Evolutionary conservation across 2,888 invertebrate genomes (phyloP), one percentile per base, ranked within the genome.

Genomic region (Sepioteuthis lessoniana): DNA sequence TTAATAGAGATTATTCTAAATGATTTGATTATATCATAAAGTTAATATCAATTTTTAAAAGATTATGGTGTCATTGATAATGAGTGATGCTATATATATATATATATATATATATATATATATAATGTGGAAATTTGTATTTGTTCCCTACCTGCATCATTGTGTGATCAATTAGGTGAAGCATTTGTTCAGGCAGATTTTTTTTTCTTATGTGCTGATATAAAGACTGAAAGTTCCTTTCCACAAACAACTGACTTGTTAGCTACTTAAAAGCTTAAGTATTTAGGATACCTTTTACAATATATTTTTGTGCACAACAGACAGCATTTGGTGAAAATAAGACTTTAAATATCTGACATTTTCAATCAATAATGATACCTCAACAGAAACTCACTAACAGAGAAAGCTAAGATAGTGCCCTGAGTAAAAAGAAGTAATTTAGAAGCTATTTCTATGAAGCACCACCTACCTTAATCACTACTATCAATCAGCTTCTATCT

Each of bases 401-500:
- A n/a, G 76, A n/a, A 21, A 76, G n/a, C 13, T 76, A 76, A 76
- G 76, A 76, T 76, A 31, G 76, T n/a, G n/a, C 76, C 76, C 76
- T 76, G n/a, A 31, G 13, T 76, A 76, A 76, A 60, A 76, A 76
- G 76, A n/a, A 76, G 76, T n/a, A n/a, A n/a, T 31, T 76, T 76
- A n/a, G n/a, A n/a, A 76, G 76, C n/a, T n/a, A 76, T 76, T n/a
- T 60, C 5, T 25, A 60, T 60, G 31, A 76, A 76, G n/a, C 76
- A 10, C 76, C 76, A 76, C 76, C 76, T 76, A n/a, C 76, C 76
- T 76, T 76, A 76, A 76, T n/a, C 76, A 76, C n/a, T 76, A 10
- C 76, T 76, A 76, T 76, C n/a, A 76, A 76, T 76, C n/a, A 76
- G 76, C 76, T 76, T 76, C 76, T 76, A 76, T 76, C 76, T 76